phyloP scores from a whole-genome alignment of 2,797 vertebrate species.

The Okamejei kenojei region DNA sequence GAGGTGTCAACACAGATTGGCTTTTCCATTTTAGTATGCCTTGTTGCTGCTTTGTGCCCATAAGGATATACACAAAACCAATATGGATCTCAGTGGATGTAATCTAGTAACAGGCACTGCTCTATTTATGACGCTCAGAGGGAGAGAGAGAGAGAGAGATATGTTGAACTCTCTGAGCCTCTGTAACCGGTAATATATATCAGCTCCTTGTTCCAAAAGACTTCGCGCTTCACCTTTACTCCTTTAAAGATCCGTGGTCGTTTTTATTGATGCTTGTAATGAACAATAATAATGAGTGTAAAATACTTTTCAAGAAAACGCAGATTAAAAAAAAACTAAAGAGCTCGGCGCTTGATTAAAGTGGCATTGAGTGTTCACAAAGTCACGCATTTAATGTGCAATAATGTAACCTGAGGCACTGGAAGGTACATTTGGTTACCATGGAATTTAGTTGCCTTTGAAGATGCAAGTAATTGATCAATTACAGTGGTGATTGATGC shows the following conservation, averaged over 20 bases:
- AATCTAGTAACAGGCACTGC: not conserved
- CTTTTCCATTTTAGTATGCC: not conserved
- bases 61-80: not conserved
- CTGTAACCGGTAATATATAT: not conserved
- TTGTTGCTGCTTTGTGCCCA: not conserved
- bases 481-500: constrained; percentile 24
- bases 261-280: not conserved
- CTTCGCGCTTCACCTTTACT: not conserved
- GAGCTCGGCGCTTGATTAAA: not conserved
- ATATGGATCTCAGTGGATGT: not conserved
- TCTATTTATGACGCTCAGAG: too few relatives aligned
- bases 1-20: not conserved
- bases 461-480: constrained; percentile 21
- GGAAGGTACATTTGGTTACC: constrained; percentile 20
- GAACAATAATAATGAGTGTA: not conserved
- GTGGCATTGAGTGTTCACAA: constrained; percentile 8
- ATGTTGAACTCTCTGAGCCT: not conserved
- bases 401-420: not conserved
- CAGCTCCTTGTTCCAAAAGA: not conserved
- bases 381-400: not conserved
- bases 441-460: constrained; percentile 29
- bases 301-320: not conserved
- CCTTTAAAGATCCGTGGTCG: not conserved
- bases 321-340: not conserved
- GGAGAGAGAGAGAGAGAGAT: too few relatives aligned